A percentile compares a stretch with the other conserved stretches of the same genome.
Conservation (phyloP, 2,113 vertebrate species). For the Aegithalos caudatus region DNA sequence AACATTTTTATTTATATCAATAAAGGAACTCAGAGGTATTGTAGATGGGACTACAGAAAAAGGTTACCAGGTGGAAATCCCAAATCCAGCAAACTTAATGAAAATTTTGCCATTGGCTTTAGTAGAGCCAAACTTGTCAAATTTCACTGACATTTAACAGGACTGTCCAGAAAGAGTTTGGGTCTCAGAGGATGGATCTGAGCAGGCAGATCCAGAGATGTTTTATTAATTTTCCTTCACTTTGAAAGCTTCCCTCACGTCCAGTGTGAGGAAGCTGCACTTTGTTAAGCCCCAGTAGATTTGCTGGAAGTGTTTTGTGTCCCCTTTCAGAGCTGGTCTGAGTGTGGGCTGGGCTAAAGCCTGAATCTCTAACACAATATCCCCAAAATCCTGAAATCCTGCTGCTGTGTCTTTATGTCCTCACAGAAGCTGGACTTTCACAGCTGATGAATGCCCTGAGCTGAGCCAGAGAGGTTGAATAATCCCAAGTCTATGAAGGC, state of each 20-base stretch:
- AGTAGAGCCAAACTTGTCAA: neutral
- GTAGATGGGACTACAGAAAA: neutral
- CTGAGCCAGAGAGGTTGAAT: neutral
- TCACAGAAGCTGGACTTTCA: neutral
- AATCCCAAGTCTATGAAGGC: neutral
- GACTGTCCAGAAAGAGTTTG: neutral
- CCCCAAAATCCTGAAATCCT: neutral
- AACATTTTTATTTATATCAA: neutral
- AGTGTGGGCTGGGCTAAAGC: fast-evolving
- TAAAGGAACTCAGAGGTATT: neutral
- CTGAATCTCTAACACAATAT: fast-evolving
- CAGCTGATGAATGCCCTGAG: neutral
- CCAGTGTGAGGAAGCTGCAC: neutral
- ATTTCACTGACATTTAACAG: neutral
- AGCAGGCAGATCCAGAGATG: neutral
- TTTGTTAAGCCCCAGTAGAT: neutral
- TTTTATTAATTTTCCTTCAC: neutral
- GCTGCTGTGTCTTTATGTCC: neutral
- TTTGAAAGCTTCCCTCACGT: neutral
- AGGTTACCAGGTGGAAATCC: neutral
- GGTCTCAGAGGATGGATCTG: neutral
- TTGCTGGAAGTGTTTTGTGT: neutral
- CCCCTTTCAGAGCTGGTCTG: neutral
- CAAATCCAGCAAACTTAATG: neutral
- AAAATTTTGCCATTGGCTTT: neutral